Conservation (phyloP, 2,797 vertebrate genomes). For the Natrix natrix region DNA sequence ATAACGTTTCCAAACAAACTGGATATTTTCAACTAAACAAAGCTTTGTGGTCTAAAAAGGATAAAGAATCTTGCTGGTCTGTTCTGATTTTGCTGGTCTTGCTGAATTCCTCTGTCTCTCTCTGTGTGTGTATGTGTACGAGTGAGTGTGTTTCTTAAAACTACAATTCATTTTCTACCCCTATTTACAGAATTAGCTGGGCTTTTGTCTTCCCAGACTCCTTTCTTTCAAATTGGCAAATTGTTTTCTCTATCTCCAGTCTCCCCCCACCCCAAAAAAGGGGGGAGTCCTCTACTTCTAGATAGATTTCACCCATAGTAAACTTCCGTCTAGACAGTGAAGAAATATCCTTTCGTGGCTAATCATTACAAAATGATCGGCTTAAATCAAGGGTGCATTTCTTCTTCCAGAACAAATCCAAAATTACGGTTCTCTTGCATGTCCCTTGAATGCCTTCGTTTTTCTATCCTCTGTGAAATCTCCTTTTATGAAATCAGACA, state of each 20-base stretch:
- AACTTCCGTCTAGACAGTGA: neutral
- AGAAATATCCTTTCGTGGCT: neutral
- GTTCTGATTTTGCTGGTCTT: neutral
- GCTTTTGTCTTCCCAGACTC: neutral
- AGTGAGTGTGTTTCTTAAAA: neutral
- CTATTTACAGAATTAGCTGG: neutral
- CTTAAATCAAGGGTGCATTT: neutral
- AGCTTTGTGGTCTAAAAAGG: neutral
- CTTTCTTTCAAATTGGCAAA: neutral
- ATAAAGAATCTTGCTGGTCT: neutral
- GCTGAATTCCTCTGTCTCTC: neutral
- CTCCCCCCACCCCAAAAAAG: accelerated
- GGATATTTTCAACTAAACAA: neutral
- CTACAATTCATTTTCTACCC: neutral
- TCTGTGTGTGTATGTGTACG: neutral
- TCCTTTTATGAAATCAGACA: conserved; percentile 44
- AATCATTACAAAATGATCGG: neutral
- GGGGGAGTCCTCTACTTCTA: neutral
- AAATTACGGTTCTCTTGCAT: neutral
- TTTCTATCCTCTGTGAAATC: conserved; percentile 19
- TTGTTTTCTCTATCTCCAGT: neutral
- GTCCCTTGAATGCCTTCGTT: neutral
- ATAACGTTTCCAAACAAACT: neutral
- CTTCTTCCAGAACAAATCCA: neutral
- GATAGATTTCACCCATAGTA: neutral